Base-by-base conservation (phyloP, 2,797 vertebrate species). In the Mormyrops boulengeri region DNA sequence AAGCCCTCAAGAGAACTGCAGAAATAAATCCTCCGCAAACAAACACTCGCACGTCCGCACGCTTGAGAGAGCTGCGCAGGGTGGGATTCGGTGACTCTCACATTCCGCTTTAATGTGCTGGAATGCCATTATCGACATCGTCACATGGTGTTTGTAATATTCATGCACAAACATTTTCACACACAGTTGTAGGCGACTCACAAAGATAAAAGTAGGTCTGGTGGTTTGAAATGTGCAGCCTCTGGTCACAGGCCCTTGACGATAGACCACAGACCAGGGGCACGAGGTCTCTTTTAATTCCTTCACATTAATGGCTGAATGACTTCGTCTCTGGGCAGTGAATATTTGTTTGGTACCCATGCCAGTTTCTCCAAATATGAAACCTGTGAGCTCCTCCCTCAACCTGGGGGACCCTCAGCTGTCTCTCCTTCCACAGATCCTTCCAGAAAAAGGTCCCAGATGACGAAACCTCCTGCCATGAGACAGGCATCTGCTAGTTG, bases 331-430 rank as follows among this genome's bases (percentile, higher is more conserved):
- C 90, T 91, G 91, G 92, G 92, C 90, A 90, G 92, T 89, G 89
- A 90, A 92, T 90, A 89, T 53, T 89, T 49, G 57, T 30, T 60
- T 69, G 44, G 55, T 44, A 91, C 89, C 91, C 88, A 89, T 85
- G 88, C 93, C 95, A 94, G 95, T 96, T 93, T 93, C 93, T 92
- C 93, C 92, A 93, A 95, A 96, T 95, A 95, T 53, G 84, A 85
- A 34, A 17, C 69, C 34, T 82, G 41, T 8, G 77, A n/a, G 38
- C 19, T 9, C 41, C 19, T 82, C 41, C 17, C 41, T 47, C 34
- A 38, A 38, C 69, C 69, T 66, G 60, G 60, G 9, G 9, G 9
- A 66, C 60, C 60, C 22, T 66, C 9, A 30, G 62, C 62, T 66
- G 14, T 41, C 34, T 19, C 34, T 41, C 34, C 14, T 38, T 77